These are phyloP conservation scores for Galeopsomyia nigrocyanea DNA, from an alignment of 2,888 invertebrate genomes.

Conservation along the genomic window DNA sequence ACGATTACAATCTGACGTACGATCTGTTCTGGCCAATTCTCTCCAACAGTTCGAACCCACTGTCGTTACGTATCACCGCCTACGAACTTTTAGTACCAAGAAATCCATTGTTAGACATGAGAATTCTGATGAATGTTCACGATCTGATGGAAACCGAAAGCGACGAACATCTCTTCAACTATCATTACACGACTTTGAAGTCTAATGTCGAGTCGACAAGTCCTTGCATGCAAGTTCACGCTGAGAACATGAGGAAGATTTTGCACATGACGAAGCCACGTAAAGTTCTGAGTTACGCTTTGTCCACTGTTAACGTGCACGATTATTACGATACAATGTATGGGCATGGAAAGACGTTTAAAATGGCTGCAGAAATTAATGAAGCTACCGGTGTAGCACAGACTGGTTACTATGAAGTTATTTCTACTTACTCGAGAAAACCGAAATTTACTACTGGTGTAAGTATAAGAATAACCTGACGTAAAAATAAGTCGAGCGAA, in stretches of 20 bases:
- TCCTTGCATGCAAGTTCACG: slow-evolving; percentile 64
- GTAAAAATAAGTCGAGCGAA: no score
- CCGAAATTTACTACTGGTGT: slow-evolving; percentile 50
- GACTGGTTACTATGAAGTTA: slow-evolving; percentile 56
- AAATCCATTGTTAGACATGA: slow-evolving; percentile 57
- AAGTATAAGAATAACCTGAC: slow-evolving; percentile 32
- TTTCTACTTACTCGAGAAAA: slow-evolving; percentile 52
- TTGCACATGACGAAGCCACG: slow-evolving; percentile 62
- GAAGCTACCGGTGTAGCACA: slow-evolving; percentile 62
- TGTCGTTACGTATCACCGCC: slow-evolving; percentile 67
- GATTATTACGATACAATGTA: slow-evolving; percentile 68
- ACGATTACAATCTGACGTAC: slow-evolving; percentile 56
- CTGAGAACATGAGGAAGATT: slow-evolving; percentile 62
- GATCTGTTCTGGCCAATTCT: slow-evolving; percentile 70
- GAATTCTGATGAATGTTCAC: slow-evolving; percentile 66
- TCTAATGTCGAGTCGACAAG: slow-evolving; percentile 66
- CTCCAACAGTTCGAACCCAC: slow-evolving; percentile 63
- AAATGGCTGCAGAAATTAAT: slow-evolving; percentile 58
- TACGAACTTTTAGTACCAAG: slow-evolving; percentile 67
- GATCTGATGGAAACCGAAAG: slow-evolving; percentile 69
- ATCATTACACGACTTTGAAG: slow-evolving; percentile 68
- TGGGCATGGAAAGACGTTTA: slow-evolving; percentile 66
- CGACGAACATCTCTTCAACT: slow-evolving; percentile 69
- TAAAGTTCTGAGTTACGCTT: slow-evolving; percentile 54
- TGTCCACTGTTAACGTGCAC: slow-evolving; percentile 60